phyloP scores from a whole-genome alignment of 2,113 vertebrate genomes.

The Coptodon bakossiorum region DNA sequence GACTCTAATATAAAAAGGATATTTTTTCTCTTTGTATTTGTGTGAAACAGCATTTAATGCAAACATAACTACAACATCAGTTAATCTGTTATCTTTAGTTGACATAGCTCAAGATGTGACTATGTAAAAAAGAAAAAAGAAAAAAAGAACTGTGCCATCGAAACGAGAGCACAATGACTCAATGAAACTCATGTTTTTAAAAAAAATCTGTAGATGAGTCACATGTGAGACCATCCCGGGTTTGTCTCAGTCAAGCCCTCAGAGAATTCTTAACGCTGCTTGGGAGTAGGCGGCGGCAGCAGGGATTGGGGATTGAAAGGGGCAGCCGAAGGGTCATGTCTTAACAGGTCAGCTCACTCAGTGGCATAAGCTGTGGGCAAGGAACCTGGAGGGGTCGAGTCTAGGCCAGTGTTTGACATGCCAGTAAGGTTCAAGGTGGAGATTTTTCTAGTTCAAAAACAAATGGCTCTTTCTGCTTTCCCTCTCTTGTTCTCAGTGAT shows the following conservation, averaged over 20 bases:
- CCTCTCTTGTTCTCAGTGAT: conserved; percentile 33
- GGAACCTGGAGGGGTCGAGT: conserved; percentile 35
- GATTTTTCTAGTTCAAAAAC: background rate
- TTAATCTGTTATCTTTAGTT: conserved; percentile 16
- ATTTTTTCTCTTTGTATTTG: background rate
- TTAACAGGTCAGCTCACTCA: conserved; percentile 56
- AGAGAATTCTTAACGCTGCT: conserved; percentile 26
- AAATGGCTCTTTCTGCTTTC: conserved; percentile 2
- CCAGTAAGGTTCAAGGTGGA: background rate
- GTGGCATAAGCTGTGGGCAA: conserved; percentile 26
- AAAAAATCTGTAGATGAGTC: conserved; percentile 45
- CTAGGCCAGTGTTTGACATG: conserved; percentile 16
- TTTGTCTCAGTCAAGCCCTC: conserved; percentile 38
- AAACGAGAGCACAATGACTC: conserved; percentile 11
- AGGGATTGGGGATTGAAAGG: conserved; percentile 23
- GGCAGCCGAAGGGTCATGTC: conserved; percentile 48
- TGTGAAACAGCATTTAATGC: background rate
- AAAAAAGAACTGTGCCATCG: background rate
- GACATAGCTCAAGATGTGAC: background rate
- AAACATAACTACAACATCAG: background rate
- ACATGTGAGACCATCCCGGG: conserved; percentile 37
- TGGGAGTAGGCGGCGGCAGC: conserved; percentile 17
- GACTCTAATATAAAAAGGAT: background rate
- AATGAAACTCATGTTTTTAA: conserved; percentile 24
- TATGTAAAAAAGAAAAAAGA: background rate